These are phyloP conservation scores for Trogon melanurus DNA, from an alignment of 2,113 vertebrate genomes.

Conservation along the genomic window DNA sequence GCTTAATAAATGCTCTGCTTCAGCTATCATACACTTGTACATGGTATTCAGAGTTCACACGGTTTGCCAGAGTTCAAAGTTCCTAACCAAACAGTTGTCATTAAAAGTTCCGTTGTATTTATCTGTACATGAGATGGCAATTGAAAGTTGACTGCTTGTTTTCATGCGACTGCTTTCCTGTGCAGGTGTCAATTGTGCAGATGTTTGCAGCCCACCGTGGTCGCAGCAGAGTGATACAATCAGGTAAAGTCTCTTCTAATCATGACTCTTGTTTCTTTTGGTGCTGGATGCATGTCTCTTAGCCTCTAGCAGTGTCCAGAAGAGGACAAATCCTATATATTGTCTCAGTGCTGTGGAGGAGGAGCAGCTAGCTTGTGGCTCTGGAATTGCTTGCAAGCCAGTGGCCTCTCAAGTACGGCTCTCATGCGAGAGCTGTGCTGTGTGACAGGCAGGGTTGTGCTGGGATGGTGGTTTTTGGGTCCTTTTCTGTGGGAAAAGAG, in stretches of 20 bases:
- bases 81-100: neutral
- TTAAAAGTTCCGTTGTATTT: neutral
- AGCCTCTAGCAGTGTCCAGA: neutral
- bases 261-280: neutral
- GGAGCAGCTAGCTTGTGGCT: neutral
- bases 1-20: neutral
- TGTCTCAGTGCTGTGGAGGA: neutral
- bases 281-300: neutral
- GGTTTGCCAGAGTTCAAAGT: neutral
- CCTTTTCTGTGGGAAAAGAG: neutral
- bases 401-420: neutral
- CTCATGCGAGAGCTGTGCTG: neutral
- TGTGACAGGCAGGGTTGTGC: neutral
- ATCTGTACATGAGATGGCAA: neutral
- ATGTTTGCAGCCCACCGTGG: slow-evolving; percentile 28
- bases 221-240: slow-evolving; percentile 24
- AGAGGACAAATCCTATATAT: neutral
- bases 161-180: neutral
- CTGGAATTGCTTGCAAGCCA: neutral
- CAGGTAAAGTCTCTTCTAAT: slow-evolving; percentile 55
- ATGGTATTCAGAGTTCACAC: neutral
- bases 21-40: neutral
- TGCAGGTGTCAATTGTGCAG: slow-evolving; percentile 31
- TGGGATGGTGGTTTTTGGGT: neutral
- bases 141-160: neutral